phyloP scores from a whole-genome alignment of 35 echinoderm and acorn worm species.

The Diadema setosum region DNA sequence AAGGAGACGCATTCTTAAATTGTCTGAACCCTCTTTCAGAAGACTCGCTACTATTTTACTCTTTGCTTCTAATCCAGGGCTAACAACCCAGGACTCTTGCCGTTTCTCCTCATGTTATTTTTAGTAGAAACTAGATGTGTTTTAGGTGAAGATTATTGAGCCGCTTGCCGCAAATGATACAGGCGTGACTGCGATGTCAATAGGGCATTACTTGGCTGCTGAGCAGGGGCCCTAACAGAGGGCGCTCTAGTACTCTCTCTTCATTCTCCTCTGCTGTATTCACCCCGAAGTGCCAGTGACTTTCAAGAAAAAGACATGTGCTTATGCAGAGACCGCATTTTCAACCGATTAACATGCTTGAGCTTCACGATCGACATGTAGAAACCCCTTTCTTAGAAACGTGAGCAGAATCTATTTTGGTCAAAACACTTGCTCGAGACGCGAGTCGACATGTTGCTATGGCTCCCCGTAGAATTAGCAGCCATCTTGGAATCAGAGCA shows the following conservation, averaged over 20 bases:
- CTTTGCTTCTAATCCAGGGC: too few species aligned
- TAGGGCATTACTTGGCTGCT: background rate
- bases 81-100: too few species aligned
- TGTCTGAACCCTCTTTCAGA: too few species aligned
- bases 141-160: too few species aligned
- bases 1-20: too few species aligned
- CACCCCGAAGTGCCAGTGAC: background rate
- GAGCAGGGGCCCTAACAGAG: background rate
- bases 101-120: too few species aligned
- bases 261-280: background rate
- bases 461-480: background rate
- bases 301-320: background rate
- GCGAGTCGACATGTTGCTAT: background rate
- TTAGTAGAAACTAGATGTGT: too few species aligned
- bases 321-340: background rate
- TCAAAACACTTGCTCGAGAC: background rate
- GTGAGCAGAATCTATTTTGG: background rate
- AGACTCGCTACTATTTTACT: too few species aligned
- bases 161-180: too few species aligned
- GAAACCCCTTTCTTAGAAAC: background rate
- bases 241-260: background rate
- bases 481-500: too few species aligned
- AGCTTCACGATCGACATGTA: background rate
- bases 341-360: background rate
- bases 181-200: background rate